Conservation (phyloP, 2,888 invertebrate species). For the Saturnia pavonia region DNA sequence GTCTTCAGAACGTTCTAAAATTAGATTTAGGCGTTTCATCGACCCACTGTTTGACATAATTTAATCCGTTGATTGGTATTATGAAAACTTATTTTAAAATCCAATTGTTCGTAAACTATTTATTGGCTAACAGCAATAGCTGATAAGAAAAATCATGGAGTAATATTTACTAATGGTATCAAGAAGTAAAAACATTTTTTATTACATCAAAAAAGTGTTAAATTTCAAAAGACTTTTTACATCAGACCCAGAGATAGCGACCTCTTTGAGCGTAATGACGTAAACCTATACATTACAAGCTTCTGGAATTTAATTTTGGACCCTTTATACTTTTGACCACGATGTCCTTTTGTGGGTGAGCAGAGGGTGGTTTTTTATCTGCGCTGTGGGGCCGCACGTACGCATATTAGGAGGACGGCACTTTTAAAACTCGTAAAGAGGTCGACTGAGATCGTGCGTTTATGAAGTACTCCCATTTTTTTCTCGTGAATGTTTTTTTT, state of each 20-base stretch:
- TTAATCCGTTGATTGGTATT: no score
- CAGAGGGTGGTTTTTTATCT: slow-evolving; percentile 52
- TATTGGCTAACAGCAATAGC: no score
- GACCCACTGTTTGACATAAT: neutral
- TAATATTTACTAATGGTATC: neutral
- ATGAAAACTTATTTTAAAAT: no score
- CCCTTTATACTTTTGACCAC: slow-evolving; percentile 75
- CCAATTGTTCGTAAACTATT: no score
- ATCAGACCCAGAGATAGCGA: slow-evolving; percentile 1
- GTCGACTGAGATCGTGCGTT: slow-evolving; percentile 57
- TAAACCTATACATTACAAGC: slow-evolving; percentile 75
- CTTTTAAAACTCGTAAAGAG: slow-evolving; percentile 63
- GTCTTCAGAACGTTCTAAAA: neutral
- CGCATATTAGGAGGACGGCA: slow-evolving; percentile 64
- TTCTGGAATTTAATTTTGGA: slow-evolving; percentile 73
- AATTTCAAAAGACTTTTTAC: slow-evolving; percentile 21
- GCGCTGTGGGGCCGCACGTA: slow-evolving; percentile 57
- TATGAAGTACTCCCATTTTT: slow-evolving; percentile 38
- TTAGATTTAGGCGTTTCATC: neutral
- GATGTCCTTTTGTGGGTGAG: slow-evolving; percentile 35
- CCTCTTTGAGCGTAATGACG: slow-evolving; percentile 59
- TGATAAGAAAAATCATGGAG: neutral
- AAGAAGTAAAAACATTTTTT: neutral
- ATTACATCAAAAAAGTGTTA: slow-evolving; percentile 19
- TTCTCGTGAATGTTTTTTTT: no score